A percentile compares a stretch with the other conserved stretches of the same genome.
phyloP scores from a whole-genome alignment of 2,888 invertebrate species.

The Melanostoma mellinum region DNA sequence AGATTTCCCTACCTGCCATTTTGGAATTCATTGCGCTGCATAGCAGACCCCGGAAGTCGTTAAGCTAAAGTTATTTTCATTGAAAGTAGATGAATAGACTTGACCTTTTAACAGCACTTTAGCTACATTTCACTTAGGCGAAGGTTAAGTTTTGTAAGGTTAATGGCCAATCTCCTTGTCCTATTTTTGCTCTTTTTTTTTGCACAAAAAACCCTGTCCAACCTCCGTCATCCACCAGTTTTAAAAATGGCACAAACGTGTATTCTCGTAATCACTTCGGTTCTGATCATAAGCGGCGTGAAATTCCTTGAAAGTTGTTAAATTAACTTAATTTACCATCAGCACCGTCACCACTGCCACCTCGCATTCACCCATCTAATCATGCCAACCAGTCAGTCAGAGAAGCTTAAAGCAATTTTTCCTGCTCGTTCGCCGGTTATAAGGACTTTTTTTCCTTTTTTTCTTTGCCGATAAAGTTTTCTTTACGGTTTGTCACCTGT shows the following conservation, averaged over 20 bases:
- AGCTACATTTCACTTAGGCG: neutral
- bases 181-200: neutral
- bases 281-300: slow-evolving; percentile 7
- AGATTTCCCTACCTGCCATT: too few relatives aligned
- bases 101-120: slow-evolving; percentile 21
- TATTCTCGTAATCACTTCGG: slow-evolving; percentile 26
- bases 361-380: too few relatives aligned
- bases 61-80: slow-evolving; percentile 1
- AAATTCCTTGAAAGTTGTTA: slow-evolving; percentile 16
- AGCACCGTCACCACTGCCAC: neutral
- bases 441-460: neutral
- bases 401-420: slow-evolving; percentile 32
- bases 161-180: slow-evolving; percentile 5
- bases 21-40: too few relatives aligned
- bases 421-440: too few relatives aligned
- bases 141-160: slow-evolving; percentile 23
- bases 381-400: neutral
- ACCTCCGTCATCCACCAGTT: neutral
- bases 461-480: slow-evolving; percentile 19
- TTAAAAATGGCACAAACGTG: slow-evolving; percentile 12
- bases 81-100: slow-evolving; percentile 18
- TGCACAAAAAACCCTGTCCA: neutral
- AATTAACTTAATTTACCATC: slow-evolving; percentile 39
- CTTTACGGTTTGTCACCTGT: slow-evolving; percentile 46
- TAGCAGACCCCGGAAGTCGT: neutral